These are phyloP conservation scores for Stenodema calcarata DNA, from an alignment of 2,888 invertebrate genomes.

Conservation along the genomic window DNA sequence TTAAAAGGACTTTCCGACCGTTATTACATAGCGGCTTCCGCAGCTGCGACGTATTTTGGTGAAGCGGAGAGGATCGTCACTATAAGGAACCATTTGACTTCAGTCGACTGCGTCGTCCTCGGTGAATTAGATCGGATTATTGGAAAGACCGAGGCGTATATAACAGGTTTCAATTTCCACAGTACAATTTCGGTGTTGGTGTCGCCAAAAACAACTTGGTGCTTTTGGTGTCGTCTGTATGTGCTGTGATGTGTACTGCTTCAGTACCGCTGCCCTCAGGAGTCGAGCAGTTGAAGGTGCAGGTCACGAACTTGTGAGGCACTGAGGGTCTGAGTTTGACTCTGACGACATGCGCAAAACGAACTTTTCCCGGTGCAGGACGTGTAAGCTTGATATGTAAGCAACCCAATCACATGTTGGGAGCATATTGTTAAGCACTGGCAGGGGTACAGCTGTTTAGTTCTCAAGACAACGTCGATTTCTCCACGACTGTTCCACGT, in stretches of 20 bases:
- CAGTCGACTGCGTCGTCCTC: slow-evolving; percentile 12
- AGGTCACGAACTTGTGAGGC: too few species aligned
- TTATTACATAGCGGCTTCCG: background rate
- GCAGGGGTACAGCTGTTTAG: too few species aligned
- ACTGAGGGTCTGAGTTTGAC: too few species aligned
- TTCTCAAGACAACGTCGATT: too few species aligned
- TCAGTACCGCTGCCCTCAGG: too few species aligned
- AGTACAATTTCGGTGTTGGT: background rate
- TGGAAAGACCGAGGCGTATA: slow-evolving; percentile 16
- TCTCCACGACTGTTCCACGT: too few species aligned
- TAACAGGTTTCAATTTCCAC: background rate
- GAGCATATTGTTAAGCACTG: too few species aligned
- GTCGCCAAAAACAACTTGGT: background rate
- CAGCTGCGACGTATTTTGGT: background rate
- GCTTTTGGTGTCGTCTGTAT: background rate
- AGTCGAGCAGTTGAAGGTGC: too few species aligned
- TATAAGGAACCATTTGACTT: background rate
- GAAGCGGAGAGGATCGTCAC: background rate
- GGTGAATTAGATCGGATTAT: background rate
- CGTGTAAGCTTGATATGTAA: too few species aligned
- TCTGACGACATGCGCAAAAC: too few species aligned
- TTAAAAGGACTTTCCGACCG: background rate
- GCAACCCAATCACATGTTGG: too few species aligned
- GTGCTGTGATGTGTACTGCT: background rate
- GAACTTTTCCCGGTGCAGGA: too few species aligned